Evolutionary conservation across 2,797 vertebrate species (phyloP).

Genomic region (Microcaecilia unicolor): DNA sequence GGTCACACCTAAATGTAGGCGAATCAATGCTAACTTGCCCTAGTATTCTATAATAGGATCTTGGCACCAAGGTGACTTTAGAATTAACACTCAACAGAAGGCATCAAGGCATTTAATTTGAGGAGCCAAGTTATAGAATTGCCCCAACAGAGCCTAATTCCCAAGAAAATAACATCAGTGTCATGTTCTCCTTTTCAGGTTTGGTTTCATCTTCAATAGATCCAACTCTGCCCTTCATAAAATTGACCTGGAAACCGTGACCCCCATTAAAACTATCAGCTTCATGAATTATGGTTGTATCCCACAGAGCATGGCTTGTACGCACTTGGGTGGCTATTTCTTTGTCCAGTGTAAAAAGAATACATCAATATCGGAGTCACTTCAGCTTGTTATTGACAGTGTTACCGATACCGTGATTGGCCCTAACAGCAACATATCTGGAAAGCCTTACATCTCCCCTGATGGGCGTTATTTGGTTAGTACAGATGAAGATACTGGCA

Average conservation of each 20-base stretch:
- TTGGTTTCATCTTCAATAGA: conserved; percentile 85
- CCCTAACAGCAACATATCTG: conserved; percentile 57
- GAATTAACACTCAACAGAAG: too few species aligned
- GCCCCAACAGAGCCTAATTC: too few species aligned
- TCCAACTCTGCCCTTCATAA: conserved; percentile 72
- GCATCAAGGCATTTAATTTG: too few species aligned
- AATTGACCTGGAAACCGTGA: conserved; percentile 88
- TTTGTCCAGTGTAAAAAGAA: conserved; percentile 70
- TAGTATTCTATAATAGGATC: too few species aligned
- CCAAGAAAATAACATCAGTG: too few species aligned
- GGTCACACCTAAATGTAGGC: too few species aligned
- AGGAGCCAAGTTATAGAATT: too few species aligned
- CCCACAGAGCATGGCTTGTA: conserved; percentile 80
- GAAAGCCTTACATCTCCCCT: conserved; percentile 66
- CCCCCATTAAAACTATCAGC: conserved; percentile 75
- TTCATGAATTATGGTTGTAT: conserved; percentile 67
- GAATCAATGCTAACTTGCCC: too few species aligned
- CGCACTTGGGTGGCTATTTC: conserved; percentile 84
- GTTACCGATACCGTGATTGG: conserved; percentile 79
- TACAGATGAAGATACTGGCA: conserved; percentile 36
- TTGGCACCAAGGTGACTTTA: too few species aligned
- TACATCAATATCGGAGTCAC: background rate
- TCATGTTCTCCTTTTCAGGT: conserved; percentile 52
- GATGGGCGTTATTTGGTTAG: conserved; percentile 82
- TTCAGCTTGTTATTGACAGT: conserved; percentile 80